Evolutionary conservation across 2,797 vertebrate genomes (phyloP), one percentile per base, ranked within the genome.

Genomic region (Mormyrops boulengeri): DNA sequence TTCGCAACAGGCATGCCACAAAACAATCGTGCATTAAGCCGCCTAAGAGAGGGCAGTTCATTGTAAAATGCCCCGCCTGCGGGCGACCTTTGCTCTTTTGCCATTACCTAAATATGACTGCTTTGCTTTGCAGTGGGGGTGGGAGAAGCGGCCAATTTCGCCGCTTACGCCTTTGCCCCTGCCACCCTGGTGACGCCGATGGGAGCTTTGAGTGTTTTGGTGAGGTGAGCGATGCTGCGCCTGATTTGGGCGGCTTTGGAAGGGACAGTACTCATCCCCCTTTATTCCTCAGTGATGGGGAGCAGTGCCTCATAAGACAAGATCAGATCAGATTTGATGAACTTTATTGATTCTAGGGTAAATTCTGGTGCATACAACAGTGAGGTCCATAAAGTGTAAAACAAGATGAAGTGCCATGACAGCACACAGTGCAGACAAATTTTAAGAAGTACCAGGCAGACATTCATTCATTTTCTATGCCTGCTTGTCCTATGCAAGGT

Each of bases 111-210:
- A n/a, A 69, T 12, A 14, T 26, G 14, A 52, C 47, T 52, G 49
- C 34, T 19, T 34, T n/a, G 55, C 38, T 57, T 87, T 19, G 90
- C 91, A 98, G 97, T 97, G 96, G 97, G 96, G 94, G 91, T 93
- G 88, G 97, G 97, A 92, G 97, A 97, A 94, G 96, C 94, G 0
- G 96, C 96, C 9, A 98, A 97, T 94, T 98, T 98, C 22, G 96
- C 96, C 8, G 97, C 97, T 3, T 98, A 97, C 89, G 96, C 94
- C 38, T 98, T 98, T 94, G 97, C 96, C 0, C 97, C 97, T 0
- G 97, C 96, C 47, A 97, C 96, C 0, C 94, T 98, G 88, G 97
- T 98, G 88, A 98, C 97, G 88, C 97, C 96, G 0, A 94, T 98
- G n/a, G 97, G 96, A 92, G 97, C 96, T 41, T 88, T 98, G 90